Percentiles rank a stretch among this genome's conserved stretches.
Evolutionary conservation across 2,888 invertebrate species (phyloP).

Genomic region (Biston betularia): DNA sequence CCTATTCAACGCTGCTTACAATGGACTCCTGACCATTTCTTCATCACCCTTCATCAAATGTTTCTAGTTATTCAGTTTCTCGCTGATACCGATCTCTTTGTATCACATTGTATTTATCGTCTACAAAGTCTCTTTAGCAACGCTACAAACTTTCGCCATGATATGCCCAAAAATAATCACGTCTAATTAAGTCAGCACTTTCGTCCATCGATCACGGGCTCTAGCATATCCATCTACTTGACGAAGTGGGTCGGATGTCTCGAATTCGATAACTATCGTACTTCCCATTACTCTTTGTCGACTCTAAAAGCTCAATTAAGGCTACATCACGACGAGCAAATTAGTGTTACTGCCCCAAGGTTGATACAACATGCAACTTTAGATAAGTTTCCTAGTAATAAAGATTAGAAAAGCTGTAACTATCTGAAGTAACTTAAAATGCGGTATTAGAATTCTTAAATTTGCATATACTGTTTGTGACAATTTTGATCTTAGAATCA

Average conservation of each 20-base stretch:
- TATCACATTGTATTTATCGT: not conserved
- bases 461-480: too few relatives aligned
- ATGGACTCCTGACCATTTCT: not conserved
- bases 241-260: conserved; percentile 54
- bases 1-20: not conserved
- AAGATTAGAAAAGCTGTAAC: not conserved
- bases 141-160: conserved; percentile 18
- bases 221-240: conserved; percentile 46
- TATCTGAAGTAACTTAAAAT: not conserved
- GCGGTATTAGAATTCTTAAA: too few relatives aligned
- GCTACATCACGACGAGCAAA: conserved; percentile 55
- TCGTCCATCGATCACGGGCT: conserved; percentile 49
- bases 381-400: not conserved
- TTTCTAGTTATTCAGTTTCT: conserved; percentile 3
- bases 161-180: conserved; percentile 32
- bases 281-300: conserved; percentile 69
- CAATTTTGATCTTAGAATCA: too few relatives aligned
- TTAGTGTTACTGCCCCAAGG: conserved; percentile 35
- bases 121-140: conserved; percentile 4
- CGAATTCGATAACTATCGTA: conserved; percentile 57
- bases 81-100: not conserved
- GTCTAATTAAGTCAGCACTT: conserved; percentile 41
- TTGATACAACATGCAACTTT: conserved; percentile 14
- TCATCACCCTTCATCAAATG: conserved; percentile 7
- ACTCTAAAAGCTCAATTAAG: conserved; percentile 73